phyloP scores from a whole-genome alignment of 2,113 vertebrate genomes.

The Sula dactylatra region DNA sequence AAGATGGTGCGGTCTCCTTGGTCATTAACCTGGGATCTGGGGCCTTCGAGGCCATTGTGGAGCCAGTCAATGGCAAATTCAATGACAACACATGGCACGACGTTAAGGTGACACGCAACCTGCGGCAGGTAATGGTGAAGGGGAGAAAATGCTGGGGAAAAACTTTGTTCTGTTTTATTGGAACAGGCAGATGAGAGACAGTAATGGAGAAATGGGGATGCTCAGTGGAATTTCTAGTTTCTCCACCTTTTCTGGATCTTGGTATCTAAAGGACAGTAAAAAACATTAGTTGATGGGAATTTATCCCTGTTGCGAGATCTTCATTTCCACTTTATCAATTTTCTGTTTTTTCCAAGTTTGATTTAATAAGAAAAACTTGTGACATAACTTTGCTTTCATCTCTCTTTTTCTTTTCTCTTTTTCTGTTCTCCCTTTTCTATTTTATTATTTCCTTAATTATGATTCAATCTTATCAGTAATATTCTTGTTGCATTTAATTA shows the following conservation, averaged over 20 bases:
- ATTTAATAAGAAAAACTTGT: conserved; percentile 66
- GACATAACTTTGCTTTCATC: conserved; percentile 60
- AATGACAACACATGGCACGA: conserved; percentile 98
- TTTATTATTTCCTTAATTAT: conserved; percentile 70
- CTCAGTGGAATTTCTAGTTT: neutral
- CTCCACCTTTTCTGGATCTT: neutral
- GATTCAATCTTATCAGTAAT: conserved; percentile 71
- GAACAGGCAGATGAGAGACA: neutral
- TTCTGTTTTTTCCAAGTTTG: conserved; percentile 30
- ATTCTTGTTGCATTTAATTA: conserved; percentile 73
- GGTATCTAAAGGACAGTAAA: conserved; percentile 5
- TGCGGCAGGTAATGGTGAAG: conserved; percentile 94
- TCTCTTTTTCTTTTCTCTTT: conserved; percentile 57
- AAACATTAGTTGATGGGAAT: neutral
- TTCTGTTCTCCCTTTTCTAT: conserved; percentile 31
- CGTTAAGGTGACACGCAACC: conserved; percentile 98
- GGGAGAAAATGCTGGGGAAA: conserved; percentile 32
- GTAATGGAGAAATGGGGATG: neutral
- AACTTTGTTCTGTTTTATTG: neutral
- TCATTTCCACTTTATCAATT: conserved; percentile 42
- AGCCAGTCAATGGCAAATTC: conserved; percentile 98
- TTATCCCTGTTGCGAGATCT: conserved; percentile 30
- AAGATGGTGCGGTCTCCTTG: conserved; percentile 92
- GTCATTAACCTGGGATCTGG: conserved; percentile 99
- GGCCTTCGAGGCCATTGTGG: conserved; percentile 97